These are phyloP conservation scores for Scleropages formosus DNA, from an alignment of 2,797 vertebrate species.

Conservation along the genomic window DNA sequence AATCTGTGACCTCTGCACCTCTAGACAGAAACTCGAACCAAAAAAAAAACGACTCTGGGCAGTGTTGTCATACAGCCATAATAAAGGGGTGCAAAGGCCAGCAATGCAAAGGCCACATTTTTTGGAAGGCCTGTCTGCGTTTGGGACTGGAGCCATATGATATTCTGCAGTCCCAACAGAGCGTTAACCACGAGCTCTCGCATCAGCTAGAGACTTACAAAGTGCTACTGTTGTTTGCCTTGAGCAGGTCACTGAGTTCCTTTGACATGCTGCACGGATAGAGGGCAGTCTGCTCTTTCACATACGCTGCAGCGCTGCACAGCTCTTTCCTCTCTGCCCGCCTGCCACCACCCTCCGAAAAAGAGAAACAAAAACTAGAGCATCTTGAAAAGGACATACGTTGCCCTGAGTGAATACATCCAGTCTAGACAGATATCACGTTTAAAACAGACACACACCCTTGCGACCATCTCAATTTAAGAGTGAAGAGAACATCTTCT, in stretches of 20 bases:
- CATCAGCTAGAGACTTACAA: not conserved
- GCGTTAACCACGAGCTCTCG: not conserved
- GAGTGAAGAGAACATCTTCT: no score
- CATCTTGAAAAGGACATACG: conserved; percentile 21
- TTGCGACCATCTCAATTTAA: no score
- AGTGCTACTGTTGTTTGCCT: not conserved
- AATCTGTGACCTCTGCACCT: not conserved
- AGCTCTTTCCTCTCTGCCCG: not conserved
- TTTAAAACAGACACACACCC: no score
- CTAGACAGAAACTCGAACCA: not conserved
- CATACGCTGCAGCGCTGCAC: not conserved
- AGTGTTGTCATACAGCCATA: no score
- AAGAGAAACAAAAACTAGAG: not conserved
- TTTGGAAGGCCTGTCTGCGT: not conserved
- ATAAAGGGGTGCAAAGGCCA: no score
- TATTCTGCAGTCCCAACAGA: not conserved
- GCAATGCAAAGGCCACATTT: not conserved
- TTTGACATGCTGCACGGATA: not conserved
- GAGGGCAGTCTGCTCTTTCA: not conserved
- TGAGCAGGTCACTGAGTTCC: not conserved
- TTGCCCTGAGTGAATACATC: conserved; percentile 16
- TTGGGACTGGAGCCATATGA: not conserved
- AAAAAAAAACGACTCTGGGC: no score
- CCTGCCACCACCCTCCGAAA: no score
- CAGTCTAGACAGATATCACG: conserved; percentile 12